phyloP scores from a whole-genome alignment of 1,140 invertebrate genomes.

The Antheraea mylitta region DNA sequence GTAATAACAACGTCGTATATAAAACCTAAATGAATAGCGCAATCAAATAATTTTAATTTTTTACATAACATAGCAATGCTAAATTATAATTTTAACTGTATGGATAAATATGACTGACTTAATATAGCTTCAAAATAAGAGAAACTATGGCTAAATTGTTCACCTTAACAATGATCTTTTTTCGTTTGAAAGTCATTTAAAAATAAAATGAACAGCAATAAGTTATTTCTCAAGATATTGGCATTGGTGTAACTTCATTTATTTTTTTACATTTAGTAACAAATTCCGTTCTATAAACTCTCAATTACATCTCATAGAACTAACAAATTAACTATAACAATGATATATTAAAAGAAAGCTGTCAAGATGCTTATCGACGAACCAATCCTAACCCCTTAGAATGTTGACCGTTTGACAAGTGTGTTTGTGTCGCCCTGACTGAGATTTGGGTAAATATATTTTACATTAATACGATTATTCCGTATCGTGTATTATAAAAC shows the following conservation, averaged over 20 bases:
- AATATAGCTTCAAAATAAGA: too few relatives aligned
- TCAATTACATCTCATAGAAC: constrained; percentile 13
- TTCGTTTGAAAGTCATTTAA: too few relatives aligned
- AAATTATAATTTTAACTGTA: too few relatives aligned
- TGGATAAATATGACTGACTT: too few relatives aligned
- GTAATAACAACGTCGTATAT: too few relatives aligned
- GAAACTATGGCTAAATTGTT: too few relatives aligned
- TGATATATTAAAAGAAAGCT: constrained; percentile 60
- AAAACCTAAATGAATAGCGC: too few relatives aligned
- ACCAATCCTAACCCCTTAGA: constrained; percentile 51
- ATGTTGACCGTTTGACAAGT: constrained; percentile 63
- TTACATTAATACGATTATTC: constrained; percentile 62
- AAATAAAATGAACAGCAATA: not conserved
- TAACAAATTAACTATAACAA: constrained; percentile 23
- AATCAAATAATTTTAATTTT: too few relatives aligned
- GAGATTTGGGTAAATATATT: constrained; percentile 74
- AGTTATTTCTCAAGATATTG: not conserved
- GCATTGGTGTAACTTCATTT: not conserved
- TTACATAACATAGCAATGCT: too few relatives aligned
- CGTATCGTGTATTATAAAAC: constrained; percentile 47
- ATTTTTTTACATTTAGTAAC: not conserved
- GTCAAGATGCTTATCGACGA: constrained; percentile 75
- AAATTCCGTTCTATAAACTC: not conserved
- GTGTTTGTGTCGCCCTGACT: constrained; percentile 73
- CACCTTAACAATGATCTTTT: too few relatives aligned